A percentile compares a stretch with the other conserved stretches of the same genome.
These are phyloP conservation scores for Trichonephila inaurata DNA, from an alignment of 1,140 invertebrate species.

Conservation along the genomic window DNA sequence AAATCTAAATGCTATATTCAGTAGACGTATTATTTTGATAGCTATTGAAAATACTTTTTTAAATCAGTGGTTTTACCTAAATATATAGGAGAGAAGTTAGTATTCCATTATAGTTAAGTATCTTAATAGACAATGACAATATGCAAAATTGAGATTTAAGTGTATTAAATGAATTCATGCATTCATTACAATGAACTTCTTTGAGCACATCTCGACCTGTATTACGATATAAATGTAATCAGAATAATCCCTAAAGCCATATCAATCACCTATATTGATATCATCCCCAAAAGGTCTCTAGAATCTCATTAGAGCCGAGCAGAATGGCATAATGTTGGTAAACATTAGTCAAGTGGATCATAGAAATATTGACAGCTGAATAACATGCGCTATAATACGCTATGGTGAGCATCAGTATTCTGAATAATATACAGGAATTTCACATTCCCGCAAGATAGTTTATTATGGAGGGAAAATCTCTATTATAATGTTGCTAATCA, in stretches of 20 bases:
- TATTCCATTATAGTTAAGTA: background rate
- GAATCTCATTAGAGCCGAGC: background rate
- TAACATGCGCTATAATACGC: background rate
- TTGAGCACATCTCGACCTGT: background rate
- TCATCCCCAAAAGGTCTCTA: constrained; percentile 5
- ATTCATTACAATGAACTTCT: background rate
- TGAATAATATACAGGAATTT: background rate
- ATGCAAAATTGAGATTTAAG: background rate
- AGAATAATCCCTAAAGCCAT: constrained; percentile 4
- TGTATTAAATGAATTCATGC: background rate
- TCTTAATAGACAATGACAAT: background rate
- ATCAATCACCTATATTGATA: constrained; percentile 30
- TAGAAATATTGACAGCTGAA: constrained; percentile 38
- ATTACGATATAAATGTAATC: constrained; percentile 4
- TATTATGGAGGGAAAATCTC: no score
- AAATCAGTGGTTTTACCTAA: no score
- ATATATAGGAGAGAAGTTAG: background rate
- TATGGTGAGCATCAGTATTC: background rate
- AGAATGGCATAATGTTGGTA: background rate
- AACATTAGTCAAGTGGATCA: constrained; percentile 28
- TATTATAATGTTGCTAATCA: no score
- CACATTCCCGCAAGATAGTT: no score
- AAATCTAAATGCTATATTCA: no score
- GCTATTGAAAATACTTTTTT: no score
- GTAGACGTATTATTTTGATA: no score